Conservation (phyloP, 1,140 invertebrate genomes). For the Homarus americanus region DNA sequence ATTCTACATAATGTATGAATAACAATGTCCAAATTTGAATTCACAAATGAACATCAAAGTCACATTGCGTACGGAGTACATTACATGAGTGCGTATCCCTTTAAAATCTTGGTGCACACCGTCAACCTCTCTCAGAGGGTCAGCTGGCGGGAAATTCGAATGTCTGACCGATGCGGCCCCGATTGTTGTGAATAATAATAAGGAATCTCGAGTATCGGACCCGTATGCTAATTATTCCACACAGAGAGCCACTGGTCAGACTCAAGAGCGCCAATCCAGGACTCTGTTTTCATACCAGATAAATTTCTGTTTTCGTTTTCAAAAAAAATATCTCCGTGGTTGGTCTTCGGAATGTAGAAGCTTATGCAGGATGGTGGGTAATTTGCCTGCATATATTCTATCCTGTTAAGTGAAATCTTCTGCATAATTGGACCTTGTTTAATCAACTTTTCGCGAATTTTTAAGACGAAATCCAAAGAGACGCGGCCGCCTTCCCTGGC, state of each 20-base stretch:
- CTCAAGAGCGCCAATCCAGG: constrained; percentile 46
- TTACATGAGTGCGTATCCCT: not conserved
- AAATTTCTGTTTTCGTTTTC: constrained; percentile 51
- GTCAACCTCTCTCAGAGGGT: constrained; percentile 20
- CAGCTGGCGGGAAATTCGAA: constrained; percentile 45
- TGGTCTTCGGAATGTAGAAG: constrained; percentile 13
- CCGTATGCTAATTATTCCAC: constrained; percentile 68
- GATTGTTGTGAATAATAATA: constrained; percentile 70
- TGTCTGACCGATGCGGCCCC: constrained; percentile 45
- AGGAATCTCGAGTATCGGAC: constrained; percentile 64
- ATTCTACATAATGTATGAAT: not conserved
- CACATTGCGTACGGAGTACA: not conserved
- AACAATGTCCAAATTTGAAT: not conserved
- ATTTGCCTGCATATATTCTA: constrained; percentile 45
- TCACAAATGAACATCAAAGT: not conserved
- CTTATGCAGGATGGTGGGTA: constrained; percentile 21
- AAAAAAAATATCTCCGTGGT: constrained; percentile 1
- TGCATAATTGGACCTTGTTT: constrained; percentile 51
- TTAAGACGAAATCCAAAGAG: constrained; percentile 50
- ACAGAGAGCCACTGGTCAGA: constrained; percentile 63
- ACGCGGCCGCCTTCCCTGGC: constrained; percentile 19
- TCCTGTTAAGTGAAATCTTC: constrained; percentile 47
- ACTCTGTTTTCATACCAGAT: constrained; percentile 54
- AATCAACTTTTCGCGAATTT: constrained; percentile 44
- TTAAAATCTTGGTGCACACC: not conserved